These are phyloP conservation scores for Pithys albifrons DNA, from an alignment of 2,113 vertebrate species.

Conservation along the genomic window DNA sequence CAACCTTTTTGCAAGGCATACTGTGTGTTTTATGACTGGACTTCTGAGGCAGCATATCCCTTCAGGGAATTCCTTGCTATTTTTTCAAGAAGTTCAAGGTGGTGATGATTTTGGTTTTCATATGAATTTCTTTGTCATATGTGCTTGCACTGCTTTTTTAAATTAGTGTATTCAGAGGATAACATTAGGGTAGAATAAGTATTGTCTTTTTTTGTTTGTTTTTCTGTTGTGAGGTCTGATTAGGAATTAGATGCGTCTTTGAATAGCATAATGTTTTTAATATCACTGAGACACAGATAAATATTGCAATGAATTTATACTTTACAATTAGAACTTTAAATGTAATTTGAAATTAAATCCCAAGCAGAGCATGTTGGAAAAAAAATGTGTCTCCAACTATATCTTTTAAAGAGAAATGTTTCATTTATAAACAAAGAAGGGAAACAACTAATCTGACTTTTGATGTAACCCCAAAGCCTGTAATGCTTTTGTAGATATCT, in stretches of 20 bases:
- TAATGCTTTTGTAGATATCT: neutral
- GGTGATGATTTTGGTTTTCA: constrained; percentile 9
- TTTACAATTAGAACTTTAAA: neutral
- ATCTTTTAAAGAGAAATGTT: constrained; percentile 4
- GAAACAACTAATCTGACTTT: neutral
- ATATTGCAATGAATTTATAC: neutral
- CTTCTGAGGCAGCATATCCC: neutral
- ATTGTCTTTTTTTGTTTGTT: neutral
- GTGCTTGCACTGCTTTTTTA: neutral
- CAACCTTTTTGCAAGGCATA: constrained; percentile 17
- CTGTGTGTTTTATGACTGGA: neutral
- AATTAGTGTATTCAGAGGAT: neutral
- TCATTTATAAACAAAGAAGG: neutral
- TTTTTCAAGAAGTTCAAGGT: neutral
- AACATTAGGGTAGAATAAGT: neutral
- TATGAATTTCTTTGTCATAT: neutral
- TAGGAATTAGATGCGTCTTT: neutral
- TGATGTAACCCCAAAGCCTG: neutral
- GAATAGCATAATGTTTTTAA: constrained; percentile 21
- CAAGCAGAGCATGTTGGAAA: neutral
- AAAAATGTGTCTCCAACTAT: neutral
- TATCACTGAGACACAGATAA: neutral
- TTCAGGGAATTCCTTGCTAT: neutral
- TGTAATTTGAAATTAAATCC: neutral
- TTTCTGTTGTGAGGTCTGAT: neutral